Evolutionary conservation across 2,888 invertebrate genomes (phyloP), one percentile per base, ranked within the genome.

Genomic region (Congeria kusceri): DNA sequence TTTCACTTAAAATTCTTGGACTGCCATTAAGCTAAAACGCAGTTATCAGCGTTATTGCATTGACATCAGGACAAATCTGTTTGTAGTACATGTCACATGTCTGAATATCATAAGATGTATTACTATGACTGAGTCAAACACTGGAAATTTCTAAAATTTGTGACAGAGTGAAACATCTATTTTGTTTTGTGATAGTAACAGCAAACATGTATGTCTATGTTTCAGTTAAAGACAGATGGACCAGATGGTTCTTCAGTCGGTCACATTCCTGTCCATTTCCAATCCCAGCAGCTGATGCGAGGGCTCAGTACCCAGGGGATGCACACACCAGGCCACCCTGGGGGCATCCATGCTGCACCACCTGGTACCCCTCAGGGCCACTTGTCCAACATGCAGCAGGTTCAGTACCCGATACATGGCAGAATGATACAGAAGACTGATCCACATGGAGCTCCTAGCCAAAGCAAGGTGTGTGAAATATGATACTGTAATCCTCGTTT

Each of bases 211-310:
- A 39, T 56, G 5, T 69, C n/a, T 47, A n/a, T 47, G 23, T 47
- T 57, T 3, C 76, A 83, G 76, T 59, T 74, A 18, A 80, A 78
- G 56, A 56, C 61, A n/a, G 80, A 84, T 20, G 77, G 75, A 18
- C 63, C 75, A 20, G 74, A 82, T n/a, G 72, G 72, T 18, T 78
- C 80, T 15, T 75, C 82, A 5, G 13, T 84, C 47, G 69, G 63
- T 1, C 63, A 32, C 57, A 63, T 72, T 25, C 74, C 57, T 49
- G 56, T 39, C 5, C 65, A 61, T 32, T 44, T 65, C 32, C 64
- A 72, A 25, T 23, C 39, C 4, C 53, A 53, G 53, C 23, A 25
- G 20, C 9, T 20, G 23, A 4, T 53, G 53, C 20, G 7, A 5
- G 53, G 53, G 11, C 11, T 9, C 9, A 9, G 23, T 9, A 1